Conservation (phyloP, 1,140 invertebrate species). For the Leptoteleia sp. region DNA sequence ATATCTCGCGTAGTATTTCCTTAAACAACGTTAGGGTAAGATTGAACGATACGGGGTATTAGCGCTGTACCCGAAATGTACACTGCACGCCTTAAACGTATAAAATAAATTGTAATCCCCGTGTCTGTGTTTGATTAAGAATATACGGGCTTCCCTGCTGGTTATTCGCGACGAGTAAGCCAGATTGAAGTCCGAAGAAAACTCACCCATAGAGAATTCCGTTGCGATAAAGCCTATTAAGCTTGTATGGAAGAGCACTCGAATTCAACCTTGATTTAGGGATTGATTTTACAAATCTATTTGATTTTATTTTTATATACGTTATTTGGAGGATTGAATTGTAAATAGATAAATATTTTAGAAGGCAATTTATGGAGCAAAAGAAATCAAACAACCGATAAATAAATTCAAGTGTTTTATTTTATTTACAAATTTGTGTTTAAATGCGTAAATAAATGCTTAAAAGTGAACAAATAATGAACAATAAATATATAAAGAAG, state of each 20-base stretch:
- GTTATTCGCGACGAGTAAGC: conserved; percentile 31
- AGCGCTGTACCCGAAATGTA: conserved; percentile 38
- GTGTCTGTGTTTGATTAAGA: too few species aligned
- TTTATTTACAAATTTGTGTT: too few species aligned
- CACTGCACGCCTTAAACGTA: conserved; percentile 34
- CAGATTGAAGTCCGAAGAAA: conserved; percentile 55
- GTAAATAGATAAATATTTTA: too few species aligned
- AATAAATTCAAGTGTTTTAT: too few species aligned
- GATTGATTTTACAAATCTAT: conserved; percentile 19
- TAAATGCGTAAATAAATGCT: too few species aligned
- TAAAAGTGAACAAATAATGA: too few species aligned
- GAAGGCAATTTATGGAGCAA: too few species aligned
- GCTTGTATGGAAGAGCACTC: conserved; percentile 5
- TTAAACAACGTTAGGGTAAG: conserved; percentile 59
- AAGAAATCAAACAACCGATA: too few species aligned
- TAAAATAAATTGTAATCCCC: conserved; percentile 59
- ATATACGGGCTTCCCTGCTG: conserved; percentile 22
- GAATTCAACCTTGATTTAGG: conserved; percentile 5
- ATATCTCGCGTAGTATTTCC: conserved; percentile 38
- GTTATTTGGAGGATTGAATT: too few species aligned
- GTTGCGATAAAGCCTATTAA: conserved; percentile 38
- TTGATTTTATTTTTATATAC: too few species aligned
- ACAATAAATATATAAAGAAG: too few species aligned
- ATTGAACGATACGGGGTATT: conserved; percentile 44
- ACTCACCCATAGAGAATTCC: conserved; percentile 34